Base-by-base conservation (phyloP, 2,797 vertebrate species). In the Oreochromis grahami region DNA sequence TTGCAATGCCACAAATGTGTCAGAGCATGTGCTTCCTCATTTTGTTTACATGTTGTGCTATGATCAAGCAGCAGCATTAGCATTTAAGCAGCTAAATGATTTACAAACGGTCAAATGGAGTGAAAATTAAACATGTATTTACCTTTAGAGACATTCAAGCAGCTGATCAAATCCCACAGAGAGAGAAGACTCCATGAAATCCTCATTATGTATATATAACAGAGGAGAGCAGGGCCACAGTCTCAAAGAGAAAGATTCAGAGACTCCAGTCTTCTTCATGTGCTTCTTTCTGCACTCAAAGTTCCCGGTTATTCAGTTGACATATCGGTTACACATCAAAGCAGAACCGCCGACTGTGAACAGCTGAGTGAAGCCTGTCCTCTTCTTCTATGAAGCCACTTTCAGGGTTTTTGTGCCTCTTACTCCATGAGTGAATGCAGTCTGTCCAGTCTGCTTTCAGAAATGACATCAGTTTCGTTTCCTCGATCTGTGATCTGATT, bases 271-370 rank as follows among this genome's bases (percentile, higher is more conserved):
- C 45, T 50, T 19, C 45, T 50, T n/a, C 8, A 8, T n/a, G 48
- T 51, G 17, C 48, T 51, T 51, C 8, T 51, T 51, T n/a, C 50
- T 51, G 48, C 48, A 50, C 48, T 19, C 17, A 50, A 51, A 51
- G 4, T 3, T 51, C 8, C 8, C 4, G 5, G 48, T 51, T 51
- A 51, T n/a, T 51, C 19, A 9, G 0, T 17, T n/a, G 0, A 19
- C 0, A 19, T 48, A 8, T 48, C 0, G 4, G 45, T 51, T 8
- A 51, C 48, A 50, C 48, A 19, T 17, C 15, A 50, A n/a, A n/a
- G n/a, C n/a, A n/a, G n/a, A n/a, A n/a, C n/a, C n/a, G n/a, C n/a
- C n/a, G n/a, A n/a, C n/a, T n/a, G n/a, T 21, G 17, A 45, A 45
- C 43, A 8, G 48, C 48, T 50, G 48, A 50, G 48, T 50, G 48